Conservation (phyloP, 1,140 invertebrate species). For the Cryptotermes secundus region DNA sequence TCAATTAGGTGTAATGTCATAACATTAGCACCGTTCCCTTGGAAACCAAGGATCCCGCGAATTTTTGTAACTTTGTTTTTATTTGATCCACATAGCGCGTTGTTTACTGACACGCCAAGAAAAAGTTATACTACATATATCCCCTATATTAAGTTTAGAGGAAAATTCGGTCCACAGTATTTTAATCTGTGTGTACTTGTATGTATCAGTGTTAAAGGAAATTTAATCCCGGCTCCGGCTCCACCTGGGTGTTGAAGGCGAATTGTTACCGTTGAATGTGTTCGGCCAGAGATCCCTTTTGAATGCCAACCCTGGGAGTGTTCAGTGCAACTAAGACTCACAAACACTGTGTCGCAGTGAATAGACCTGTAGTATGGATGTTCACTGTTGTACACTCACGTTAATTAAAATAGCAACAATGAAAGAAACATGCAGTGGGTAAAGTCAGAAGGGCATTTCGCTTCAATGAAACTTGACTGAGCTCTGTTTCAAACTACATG, state of each 20-base stretch:
- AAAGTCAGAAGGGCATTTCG: too few species aligned
- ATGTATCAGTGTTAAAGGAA: not conserved
- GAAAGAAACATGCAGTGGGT: not conserved
- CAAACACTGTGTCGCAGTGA: not conserved
- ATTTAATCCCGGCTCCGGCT: not conserved
- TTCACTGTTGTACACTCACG: not conserved
- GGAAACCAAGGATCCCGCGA: too few species aligned
- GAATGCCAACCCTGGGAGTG: not conserved
- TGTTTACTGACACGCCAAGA: too few species aligned
- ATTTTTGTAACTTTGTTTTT: too few species aligned
- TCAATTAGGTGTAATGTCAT: too few species aligned
- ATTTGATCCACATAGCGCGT: too few species aligned
- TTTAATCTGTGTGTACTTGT: not conserved
- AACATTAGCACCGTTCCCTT: too few species aligned
- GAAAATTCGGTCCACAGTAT: too few species aligned
- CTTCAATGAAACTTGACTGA: too few species aligned
- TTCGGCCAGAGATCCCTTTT: not conserved
- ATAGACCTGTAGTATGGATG: not conserved
- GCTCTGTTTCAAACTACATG: too few species aligned
- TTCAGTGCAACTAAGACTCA: not conserved
- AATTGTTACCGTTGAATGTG: not conserved
- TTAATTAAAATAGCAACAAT: not conserved
- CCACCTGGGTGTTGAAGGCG: not conserved
- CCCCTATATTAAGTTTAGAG: too few species aligned
- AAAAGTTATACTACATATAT: too few species aligned